Base-by-base conservation (phyloP, 2,888 invertebrate genomes). In the Anoplius nigerrimus region DNA sequence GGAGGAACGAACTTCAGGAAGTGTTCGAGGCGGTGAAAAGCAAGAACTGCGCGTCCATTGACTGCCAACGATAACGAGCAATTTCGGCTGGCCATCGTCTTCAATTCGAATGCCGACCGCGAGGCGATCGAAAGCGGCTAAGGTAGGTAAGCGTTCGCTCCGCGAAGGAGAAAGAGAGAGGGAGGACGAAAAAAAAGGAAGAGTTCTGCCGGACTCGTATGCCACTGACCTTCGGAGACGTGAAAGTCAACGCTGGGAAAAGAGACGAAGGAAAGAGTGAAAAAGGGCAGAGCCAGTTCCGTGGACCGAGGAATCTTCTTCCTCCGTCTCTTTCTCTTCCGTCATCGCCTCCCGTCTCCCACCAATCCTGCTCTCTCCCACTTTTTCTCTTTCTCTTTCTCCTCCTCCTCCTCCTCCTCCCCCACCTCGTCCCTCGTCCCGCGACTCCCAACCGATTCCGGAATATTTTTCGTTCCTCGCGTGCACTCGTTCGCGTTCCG, bases 1-100 rank as follows among this genome's bases (percentile, higher is more conserved):
- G 76, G 58, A 81, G 82, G 62, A 82, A 85, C 66, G 88, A 85
- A 6, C 81, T 89, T 24, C 75, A 78, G 21, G 85, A 86, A 65
- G 78, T 89, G 58, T 87, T 89, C 71, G 82, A 80, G 54, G 87
- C 88, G 3, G 86, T 85, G 45, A 85, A 84, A 74, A 83, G 81
- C 58, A 85, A 84, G 74, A 78, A 87, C 57, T 89, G 89, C 72
- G 73, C 76, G 62, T 72, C 71, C 60, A 83, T 87, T 71, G 77
- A 72, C 34, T 89, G 89, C 70, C 77, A 59, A 72, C 27, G 51
- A 34, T 43, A 24, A 34, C 34, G 6, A 20, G 46, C 65, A 60
- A 69, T 76, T 61, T 62, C 66, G 8, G 1, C 34, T 6, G 34
- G 34, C 34, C 11, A 62, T 34, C 34, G 11, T 34, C 34, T 34